Evolutionary conservation across 2,888 invertebrate species (phyloP).

Genomic region (Lasioglossum pauxillum): DNA sequence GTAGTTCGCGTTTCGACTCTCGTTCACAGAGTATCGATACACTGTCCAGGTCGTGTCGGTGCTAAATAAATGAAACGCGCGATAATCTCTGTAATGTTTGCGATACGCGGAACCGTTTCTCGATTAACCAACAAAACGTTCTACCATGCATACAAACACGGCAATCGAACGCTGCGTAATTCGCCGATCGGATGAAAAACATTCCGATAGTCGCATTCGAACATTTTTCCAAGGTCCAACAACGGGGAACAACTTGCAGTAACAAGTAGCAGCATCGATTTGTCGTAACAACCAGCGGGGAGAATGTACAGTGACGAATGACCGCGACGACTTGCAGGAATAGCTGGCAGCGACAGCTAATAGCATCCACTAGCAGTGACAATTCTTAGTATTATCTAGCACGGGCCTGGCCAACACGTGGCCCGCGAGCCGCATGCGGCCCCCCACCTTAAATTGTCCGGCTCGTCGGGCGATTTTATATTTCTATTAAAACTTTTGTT

Average conservation of each 20-base stretch:
- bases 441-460: no score
- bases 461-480: no score
- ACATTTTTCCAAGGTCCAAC: not conserved
- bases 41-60: not conserved
- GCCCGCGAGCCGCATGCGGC: no score
- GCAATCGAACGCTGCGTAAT: not conserved
- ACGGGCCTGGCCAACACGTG: no score
- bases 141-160: not conserved
- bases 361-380: no score
- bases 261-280: not conserved
- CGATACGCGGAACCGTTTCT: not conserved
- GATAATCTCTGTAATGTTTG: constrained; percentile 4
- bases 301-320: not conserved
- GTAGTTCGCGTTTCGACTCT: not conserved
- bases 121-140: not conserved
- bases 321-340: not conserved
- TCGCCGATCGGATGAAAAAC: constrained; percentile 3
- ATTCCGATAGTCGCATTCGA: not conserved
- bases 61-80: not conserved
- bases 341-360: not conserved
- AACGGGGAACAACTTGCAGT: not conserved
- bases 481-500: no score
- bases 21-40: not conserved
- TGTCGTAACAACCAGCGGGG: not conserved
- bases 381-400: not conserved